phyloP scores from a whole-genome alignment of 2,888 invertebrate genomes.

The Hydropsyche betteni region DNA sequence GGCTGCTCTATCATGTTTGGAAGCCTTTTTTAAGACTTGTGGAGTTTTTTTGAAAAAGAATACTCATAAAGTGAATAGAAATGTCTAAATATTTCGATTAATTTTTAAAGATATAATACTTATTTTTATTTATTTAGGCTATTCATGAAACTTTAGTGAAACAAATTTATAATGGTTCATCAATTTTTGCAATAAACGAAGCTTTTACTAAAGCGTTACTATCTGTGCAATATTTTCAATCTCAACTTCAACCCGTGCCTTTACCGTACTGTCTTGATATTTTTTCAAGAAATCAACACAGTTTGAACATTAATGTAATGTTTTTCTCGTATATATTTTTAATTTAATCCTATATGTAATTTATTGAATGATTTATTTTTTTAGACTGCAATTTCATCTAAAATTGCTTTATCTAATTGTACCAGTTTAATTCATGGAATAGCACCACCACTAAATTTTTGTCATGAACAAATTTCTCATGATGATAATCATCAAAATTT shows the following conservation, averaged over 20 bases:
- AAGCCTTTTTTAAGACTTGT: conserved; percentile 41
- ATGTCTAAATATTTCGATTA: not conserved
- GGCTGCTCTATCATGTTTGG: conserved; percentile 43
- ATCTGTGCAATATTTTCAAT: conserved; percentile 35
- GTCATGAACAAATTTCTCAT: not conserved
- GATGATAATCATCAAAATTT: not conserved
- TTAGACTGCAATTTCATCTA: not conserved
- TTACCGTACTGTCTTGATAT: conserved; percentile 40
- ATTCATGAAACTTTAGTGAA: conserved; percentile 43
- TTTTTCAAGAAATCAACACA: conserved; percentile 40
- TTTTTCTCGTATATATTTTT: not conserved
- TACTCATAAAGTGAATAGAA: conserved; percentile 38
- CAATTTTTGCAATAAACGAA: not conserved
- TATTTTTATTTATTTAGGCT: conserved; percentile 34
- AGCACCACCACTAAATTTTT: conserved; percentile 7
- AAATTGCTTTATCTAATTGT: not conserved
- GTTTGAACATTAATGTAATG: conserved; percentile 30
- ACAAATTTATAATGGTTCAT: conserved; percentile 15
- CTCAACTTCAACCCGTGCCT: conserved; percentile 30
- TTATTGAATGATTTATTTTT: not conserved
- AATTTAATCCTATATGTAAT: not conserved
- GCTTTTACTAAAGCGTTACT: conserved; percentile 37
- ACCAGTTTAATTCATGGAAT: conserved; percentile 27
- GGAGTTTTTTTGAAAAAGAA: conserved; percentile 44
- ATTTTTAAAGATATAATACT: not conserved